Evolutionary conservation across 2,888 invertebrate species (phyloP), one percentile per base, ranked within the genome.

Genomic region (Drosophila hamatofila): DNA sequence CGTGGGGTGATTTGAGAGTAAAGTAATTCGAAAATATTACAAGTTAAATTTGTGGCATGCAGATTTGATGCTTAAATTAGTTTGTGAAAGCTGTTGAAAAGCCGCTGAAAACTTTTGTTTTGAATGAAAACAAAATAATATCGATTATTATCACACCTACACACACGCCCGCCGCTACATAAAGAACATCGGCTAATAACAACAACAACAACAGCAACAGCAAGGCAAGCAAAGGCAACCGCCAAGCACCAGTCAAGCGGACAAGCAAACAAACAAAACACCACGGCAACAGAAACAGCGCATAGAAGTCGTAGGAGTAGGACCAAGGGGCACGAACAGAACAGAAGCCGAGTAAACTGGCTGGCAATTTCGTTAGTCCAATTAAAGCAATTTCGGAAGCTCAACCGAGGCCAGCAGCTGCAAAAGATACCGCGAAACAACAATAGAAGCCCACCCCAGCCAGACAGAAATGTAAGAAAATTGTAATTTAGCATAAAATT

Each of bases 341-440:
- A 7, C 14, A n/a, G 46, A 16, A 33, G n/a, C 11, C 7, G 2
- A 3, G 27, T 11, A 5, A 27, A 18, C 11, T 59, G 30, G 72
- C 72, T 63, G 60, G 66, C 54, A 51, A 81, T 83, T 75, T 71
- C 58, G 82, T 81, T 86, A 72, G 78, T 67, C 85, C 89, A 86
- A 88, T 86, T 86, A 89, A 88, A 84, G 76, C 85, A 78, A 82
- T 89, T 89, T 88, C 52, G 71, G 72, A 81, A 77, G 85, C 85
- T 84, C 64, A 75, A 70, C 68, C 70, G 72, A 56, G 75, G 63
- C 49, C 39, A 55, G 60, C 75, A 71, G 72, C 68, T 68, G 67
- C 49, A 42, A 57, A 42, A 52, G 54, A 75, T 46, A 46, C 27
- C 75, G 33, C n/a, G 9, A 35, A 56, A 37, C 21, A 41, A 18